A percentile compares a stretch with the other conserved stretches of the same genome.
phyloP scores from a whole-genome alignment of 2,888 invertebrate genomes.

The Leucophora obtusa region DNA sequence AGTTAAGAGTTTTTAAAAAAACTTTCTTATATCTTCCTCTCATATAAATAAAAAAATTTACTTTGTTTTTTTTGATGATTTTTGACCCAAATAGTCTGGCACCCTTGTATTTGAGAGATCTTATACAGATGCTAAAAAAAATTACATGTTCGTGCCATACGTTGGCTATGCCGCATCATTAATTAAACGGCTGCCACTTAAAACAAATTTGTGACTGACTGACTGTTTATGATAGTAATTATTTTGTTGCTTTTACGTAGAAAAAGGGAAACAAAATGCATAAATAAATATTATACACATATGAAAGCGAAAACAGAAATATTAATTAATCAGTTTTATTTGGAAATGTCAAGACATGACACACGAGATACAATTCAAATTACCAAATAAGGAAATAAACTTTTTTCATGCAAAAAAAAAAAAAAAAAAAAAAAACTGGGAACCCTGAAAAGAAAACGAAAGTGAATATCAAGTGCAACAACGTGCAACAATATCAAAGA shows the following conservation, averaged over 20 bases:
- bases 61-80: too few relatives aligned
- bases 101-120: too few relatives aligned
- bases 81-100: too few relatives aligned
- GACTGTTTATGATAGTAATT: constrained; percentile 28
- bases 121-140: too few relatives aligned
- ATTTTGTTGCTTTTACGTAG: constrained; percentile 2
- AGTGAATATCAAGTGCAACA: constrained; percentile 62
- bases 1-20: too few relatives aligned
- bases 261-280: not conserved
- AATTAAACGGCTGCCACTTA: constrained; percentile 37
- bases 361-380: constrained; percentile 45
- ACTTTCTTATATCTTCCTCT: too few relatives aligned
- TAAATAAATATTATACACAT: constrained; percentile 19
- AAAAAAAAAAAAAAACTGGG: not conserved
- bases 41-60: too few relatives aligned
- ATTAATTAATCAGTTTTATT: constrained; percentile 48
- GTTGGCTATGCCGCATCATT: not conserved
- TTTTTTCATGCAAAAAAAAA: not conserved
- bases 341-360: constrained; percentile 50
- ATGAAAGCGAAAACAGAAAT: constrained; percentile 38
- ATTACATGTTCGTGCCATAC: not conserved
- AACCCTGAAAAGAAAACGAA: constrained; percentile 65
- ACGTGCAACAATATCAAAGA: constrained; percentile 30
- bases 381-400: constrained; percentile 48
- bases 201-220: constrained; percentile 47